These are phyloP conservation scores for Oplegnathus fasciatus DNA, from an alignment of 2,113 vertebrate species.

Conservation along the genomic window DNA sequence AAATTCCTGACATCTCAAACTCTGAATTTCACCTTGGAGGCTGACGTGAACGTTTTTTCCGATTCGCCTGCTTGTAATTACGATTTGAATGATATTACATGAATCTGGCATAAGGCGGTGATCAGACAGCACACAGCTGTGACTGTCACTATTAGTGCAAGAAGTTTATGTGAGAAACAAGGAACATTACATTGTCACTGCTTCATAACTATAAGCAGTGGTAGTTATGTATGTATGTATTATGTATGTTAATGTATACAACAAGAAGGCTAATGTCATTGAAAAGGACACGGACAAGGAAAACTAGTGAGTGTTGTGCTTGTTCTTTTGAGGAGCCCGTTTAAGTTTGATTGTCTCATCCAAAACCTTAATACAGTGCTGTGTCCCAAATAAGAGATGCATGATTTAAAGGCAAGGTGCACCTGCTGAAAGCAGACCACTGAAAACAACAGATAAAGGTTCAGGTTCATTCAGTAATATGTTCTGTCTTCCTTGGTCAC, in stretches of 20 bases:
- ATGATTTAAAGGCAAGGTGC: slow-evolving; percentile 2
- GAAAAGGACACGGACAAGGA: slow-evolving; percentile 3
- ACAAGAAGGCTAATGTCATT: neutral
- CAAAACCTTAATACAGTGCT: neutral
- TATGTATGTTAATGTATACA: no score
- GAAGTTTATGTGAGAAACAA: neutral
- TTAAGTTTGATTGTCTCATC: slow-evolving; percentile 34
- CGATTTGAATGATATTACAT: neutral
- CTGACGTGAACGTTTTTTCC: neutral
- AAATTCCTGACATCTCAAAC: neutral
- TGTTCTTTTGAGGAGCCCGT: slow-evolving; percentile 9
- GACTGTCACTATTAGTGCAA: neutral
- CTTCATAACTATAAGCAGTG: neutral
- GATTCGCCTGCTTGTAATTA: neutral
- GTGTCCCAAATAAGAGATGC: neutral
- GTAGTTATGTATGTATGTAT: neutral
- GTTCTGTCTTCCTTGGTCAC: neutral
- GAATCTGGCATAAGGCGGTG: neutral
- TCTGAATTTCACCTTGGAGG: neutral
- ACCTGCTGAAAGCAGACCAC: neutral
- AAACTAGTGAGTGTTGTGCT: neutral
- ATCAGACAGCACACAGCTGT: slow-evolving; percentile 5
- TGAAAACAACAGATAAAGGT: slow-evolving; percentile 13
- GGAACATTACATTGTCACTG: neutral
- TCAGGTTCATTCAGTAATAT: neutral